phyloP scores from a whole-genome alignment of 2,888 invertebrate species.

The Drosophila helvetica region DNA sequence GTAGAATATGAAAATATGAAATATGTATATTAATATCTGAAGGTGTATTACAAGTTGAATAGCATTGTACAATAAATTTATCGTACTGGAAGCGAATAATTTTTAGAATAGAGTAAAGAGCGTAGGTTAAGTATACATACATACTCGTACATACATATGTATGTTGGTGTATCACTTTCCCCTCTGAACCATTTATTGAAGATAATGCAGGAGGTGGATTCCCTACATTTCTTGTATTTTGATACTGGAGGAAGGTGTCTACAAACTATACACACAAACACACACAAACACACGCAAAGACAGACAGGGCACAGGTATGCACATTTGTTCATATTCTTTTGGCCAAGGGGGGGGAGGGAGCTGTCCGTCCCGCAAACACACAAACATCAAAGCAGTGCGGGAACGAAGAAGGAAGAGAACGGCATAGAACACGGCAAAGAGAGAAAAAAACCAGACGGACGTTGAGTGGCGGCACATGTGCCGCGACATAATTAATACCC shows the following conservation, averaged over 20 bases:
- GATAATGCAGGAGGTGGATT: not conserved
- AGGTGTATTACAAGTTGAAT: no score
- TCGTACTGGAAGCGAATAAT: no score
- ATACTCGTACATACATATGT: not conserved
- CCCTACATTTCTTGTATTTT: not conserved
- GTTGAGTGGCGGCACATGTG: not conserved
- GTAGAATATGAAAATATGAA: no score
- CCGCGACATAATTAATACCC: not conserved
- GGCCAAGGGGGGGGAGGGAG: not conserved
- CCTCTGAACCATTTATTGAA: not conserved
- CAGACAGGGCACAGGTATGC: slow-evolving; percentile 53
- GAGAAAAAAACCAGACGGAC: slow-evolving; percentile 8
- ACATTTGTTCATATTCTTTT: not conserved
- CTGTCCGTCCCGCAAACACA: not conserved
- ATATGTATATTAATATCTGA: no score
- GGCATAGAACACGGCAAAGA: slow-evolving; percentile 31
- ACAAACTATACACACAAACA: not conserved
- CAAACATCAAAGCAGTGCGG: not conserved
- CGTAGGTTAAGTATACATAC: not conserved
- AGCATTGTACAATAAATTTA: no score
- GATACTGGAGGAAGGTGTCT: not conserved
- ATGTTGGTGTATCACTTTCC: not conserved
- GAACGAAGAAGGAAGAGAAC: not conserved
- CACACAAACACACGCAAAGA: slow-evolving; percentile 3
- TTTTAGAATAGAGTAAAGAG: no score